A percentile compares a stretch with the other conserved stretches of the same genome.
Conservation (phyloP, 2,888 invertebrate genomes). For the Tribolium freemani region DNA sequence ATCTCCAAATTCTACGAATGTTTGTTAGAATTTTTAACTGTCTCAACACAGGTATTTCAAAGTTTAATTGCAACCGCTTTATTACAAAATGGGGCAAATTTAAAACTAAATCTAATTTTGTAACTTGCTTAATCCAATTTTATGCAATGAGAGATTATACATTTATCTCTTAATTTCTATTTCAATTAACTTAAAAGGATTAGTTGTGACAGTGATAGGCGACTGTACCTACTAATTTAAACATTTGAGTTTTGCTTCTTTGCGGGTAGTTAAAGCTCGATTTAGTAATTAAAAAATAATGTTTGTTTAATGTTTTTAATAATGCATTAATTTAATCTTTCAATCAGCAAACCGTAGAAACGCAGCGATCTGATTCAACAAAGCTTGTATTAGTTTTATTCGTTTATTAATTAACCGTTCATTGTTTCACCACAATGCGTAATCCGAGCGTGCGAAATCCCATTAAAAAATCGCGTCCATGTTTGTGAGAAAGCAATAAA, state of each 20-base stretch:
- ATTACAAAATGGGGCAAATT: background rate
- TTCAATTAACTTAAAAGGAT: slow-evolving; percentile 23
- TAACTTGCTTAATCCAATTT: background rate
- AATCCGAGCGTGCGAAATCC: background rate
- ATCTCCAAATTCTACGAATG: background rate
- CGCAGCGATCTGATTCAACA: background rate
- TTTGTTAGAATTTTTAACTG: no score
- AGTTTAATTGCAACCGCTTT: no score
- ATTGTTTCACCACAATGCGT: slow-evolving; percentile 7
- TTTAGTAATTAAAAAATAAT: background rate
- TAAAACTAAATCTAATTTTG: background rate
- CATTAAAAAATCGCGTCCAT: background rate
- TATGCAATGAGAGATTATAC: slow-evolving; percentile 1
- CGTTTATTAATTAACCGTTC: slow-evolving; percentile 11
- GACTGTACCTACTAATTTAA: background rate
- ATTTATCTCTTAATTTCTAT: slow-evolving; percentile 17
- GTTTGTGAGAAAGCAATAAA: slow-evolving; percentile 2
- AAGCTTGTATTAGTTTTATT: background rate
- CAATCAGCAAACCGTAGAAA: background rate
- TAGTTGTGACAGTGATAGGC: slow-evolving; percentile 1
- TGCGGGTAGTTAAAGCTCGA: no score
- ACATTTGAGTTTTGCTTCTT: background rate
- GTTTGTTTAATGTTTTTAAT: no score
- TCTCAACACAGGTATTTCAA: no score
- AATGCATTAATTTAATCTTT: background rate